These are phyloP conservation scores for Drosophila antonietae DNA, from an alignment of 2,888 invertebrate species.

Conservation along the genomic window DNA sequence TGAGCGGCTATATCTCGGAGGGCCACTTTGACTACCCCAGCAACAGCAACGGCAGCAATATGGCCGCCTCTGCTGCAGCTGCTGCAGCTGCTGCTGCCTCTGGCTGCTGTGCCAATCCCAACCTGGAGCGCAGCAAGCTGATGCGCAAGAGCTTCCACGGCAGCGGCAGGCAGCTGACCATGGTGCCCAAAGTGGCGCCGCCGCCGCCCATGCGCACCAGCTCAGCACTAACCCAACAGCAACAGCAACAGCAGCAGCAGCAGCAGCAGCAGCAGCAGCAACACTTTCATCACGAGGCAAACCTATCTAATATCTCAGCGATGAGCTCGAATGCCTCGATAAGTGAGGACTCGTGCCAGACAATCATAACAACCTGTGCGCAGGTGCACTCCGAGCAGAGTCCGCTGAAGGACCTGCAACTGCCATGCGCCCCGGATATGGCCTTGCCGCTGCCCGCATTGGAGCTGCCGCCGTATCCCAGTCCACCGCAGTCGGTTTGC, in stretches of 20 bases:
- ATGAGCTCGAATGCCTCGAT: slow-evolving; percentile 85
- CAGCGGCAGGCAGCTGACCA: slow-evolving; percentile 92
- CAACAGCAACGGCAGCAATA: slow-evolving; percentile 2
- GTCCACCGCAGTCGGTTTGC: slow-evolving; percentile 90
- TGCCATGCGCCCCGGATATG: slow-evolving; percentile 85
- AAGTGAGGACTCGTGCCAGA: slow-evolving; percentile 86
- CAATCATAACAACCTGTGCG: slow-evolving; percentile 91
- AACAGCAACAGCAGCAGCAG: slow-evolving; percentile 83
- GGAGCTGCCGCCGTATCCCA: slow-evolving; percentile 92
- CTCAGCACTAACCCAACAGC: slow-evolving; percentile 88
- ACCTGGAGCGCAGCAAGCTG: slow-evolving; percentile 92
- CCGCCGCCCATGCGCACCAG: slow-evolving; percentile 95
- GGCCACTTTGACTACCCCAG: slow-evolving; percentile 91
- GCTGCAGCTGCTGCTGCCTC: slow-evolving; percentile 4
- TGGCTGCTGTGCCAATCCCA: slow-evolving; percentile 88
- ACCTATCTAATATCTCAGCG: slow-evolving; percentile 83
- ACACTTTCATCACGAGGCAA: slow-evolving; percentile 84
- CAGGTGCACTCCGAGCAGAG: slow-evolving; percentile 94
- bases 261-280: slow-evolving; percentile 85
- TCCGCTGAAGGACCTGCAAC: slow-evolving; percentile 84
- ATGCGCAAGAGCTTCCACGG: slow-evolving; percentile 96
- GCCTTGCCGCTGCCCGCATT: slow-evolving; percentile 84
- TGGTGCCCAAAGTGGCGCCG: slow-evolving; percentile 92
- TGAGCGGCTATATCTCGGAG: slow-evolving; percentile 93
- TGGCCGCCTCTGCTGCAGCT: neutral